Evolutionary conservation across 92 coral and sea anemone species (phyloP), one percentile per base, ranked within the genome.

Genomic region (Zoanthus gigantus): DNA sequence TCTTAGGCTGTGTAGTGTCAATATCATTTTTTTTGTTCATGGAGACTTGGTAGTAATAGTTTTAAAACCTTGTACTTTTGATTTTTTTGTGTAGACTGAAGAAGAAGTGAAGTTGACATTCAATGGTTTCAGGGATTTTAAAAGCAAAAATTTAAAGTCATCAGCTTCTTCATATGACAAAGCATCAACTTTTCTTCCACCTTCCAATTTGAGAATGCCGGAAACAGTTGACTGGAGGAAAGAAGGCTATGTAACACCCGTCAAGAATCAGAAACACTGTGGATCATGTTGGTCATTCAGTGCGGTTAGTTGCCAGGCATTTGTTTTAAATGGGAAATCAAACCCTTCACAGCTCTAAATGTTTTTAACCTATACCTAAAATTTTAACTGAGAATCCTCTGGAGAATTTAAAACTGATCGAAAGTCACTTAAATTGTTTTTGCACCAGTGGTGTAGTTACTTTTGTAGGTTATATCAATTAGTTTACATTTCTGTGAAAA

Each of bases 281-380:
- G 98, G 98, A 4, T 96, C 98, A 17, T 96, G 98, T 77, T 96
- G 98, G 98, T 92, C 98, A 14, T 96, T 96, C 82, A 96, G 98
- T 76, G 87, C 98, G 23, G 98, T 96, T 89, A 94, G 98, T 90
- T 47, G 56, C 3, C 52, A 14, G 6, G 6, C 14, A 46, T 13
- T 50, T 50, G 4, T 47, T 47, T 47, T 47, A 4, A 47, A 47
- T 4, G 5, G 8, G 52, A 8, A 47, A 47, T 47, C 52, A 47
- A 4, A 47, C 52, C 52, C 52, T 60, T 60, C 67, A 60, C 9
- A 56, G 32, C 13, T 45, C n/a, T 53, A 32, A 6, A 44, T 73
- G 23, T 23, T 23, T 23, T 23, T 23, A 23, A 23, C 23, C 23
- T 23, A 23, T 23, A 23, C 23, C 23, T 23, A 23, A 23, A 23